Conservation (phyloP, 1,140 invertebrate genomes). For the Atta colombica region DNA sequence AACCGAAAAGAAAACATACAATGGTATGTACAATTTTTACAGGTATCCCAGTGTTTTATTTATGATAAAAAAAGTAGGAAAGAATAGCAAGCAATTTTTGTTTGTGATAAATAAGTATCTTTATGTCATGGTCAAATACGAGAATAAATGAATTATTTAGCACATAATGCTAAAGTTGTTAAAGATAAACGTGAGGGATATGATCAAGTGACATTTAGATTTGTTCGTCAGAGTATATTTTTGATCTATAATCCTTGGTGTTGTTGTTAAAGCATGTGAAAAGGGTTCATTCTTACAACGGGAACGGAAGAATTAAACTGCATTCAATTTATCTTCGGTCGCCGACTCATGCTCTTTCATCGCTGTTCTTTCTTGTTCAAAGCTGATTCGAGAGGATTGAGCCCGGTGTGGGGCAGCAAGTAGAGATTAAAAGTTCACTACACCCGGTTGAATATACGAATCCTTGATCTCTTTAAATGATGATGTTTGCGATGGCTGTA, state of each 20-base stretch:
- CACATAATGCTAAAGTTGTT: neutral
- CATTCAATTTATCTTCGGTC: constrained; percentile 62
- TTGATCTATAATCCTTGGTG: constrained; percentile 13
- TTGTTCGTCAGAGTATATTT: constrained; percentile 11
- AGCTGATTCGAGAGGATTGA: constrained; percentile 63
- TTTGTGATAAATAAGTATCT: neutral
- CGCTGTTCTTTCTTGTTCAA: constrained; percentile 49
- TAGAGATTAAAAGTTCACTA: constrained; percentile 52
- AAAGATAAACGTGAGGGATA: neutral
- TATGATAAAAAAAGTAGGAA: neutral
- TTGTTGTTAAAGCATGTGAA: neutral
- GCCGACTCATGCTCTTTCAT: constrained; percentile 63
- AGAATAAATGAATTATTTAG: neutral
- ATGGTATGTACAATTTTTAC: neutral
- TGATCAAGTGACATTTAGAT: neutral
- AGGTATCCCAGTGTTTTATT: neutral
- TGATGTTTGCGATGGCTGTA: neutral
- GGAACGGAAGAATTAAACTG: constrained; percentile 60
- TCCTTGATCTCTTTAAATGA: constrained; percentile 10
- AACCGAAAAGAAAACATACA: neutral
- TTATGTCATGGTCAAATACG: neutral
- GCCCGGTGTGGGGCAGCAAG: neutral
- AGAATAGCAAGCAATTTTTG: neutral
- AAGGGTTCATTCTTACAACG: constrained; percentile 30
- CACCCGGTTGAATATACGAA: constrained; percentile 17